phyloP scores from a whole-genome alignment of 2,113 vertebrate species.

The Phrynocephalus versicolor region DNA sequence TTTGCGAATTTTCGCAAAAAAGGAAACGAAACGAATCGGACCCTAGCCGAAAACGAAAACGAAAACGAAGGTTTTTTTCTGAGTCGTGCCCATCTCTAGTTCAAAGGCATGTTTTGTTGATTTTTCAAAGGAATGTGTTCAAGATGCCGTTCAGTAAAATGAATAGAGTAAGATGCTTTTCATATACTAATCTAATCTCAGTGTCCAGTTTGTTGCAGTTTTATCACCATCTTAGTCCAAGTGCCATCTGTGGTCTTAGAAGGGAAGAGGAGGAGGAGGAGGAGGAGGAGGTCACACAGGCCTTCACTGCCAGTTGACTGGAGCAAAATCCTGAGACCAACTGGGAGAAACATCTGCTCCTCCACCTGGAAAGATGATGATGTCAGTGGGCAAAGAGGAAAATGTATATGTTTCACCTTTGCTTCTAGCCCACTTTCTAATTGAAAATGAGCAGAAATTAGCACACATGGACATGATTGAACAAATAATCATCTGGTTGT shows the following conservation, averaged over 20 bases:
- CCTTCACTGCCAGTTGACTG: slow-evolving; percentile 55
- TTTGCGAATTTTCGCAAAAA: too few species aligned
- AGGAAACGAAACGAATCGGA: too few species aligned
- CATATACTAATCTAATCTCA: not conserved
- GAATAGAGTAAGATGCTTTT: not conserved
- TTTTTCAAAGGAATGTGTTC: too few species aligned
- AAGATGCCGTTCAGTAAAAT: too few species aligned
- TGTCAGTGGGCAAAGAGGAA: slow-evolving; percentile 20
- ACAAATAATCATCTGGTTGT: not conserved
- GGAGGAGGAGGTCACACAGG: not conserved
- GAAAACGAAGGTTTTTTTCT: too few species aligned
- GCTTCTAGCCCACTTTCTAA: slow-evolving; percentile 46
- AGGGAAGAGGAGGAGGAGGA: too few species aligned
- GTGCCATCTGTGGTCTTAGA: slow-evolving; percentile 44
- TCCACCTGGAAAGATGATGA: slow-evolving; percentile 41
- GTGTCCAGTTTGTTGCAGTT: slow-evolving; percentile 20
- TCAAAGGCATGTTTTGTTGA: too few species aligned
- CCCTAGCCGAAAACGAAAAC: too few species aligned
- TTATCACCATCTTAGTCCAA: slow-evolving; percentile 19
- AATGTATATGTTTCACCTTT: slow-evolving; percentile 40
- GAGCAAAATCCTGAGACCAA: slow-evolving; percentile 19
- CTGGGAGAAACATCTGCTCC: slow-evolving; percentile 43
- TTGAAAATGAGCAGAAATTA: slow-evolving; percentile 48
- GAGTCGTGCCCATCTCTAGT: too few species aligned
- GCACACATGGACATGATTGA: slow-evolving; percentile 38